These are phyloP conservation scores for Phoxinus dragarum DNA, from an alignment of 2,797 vertebrate genomes.

Conservation along the genomic window DNA sequence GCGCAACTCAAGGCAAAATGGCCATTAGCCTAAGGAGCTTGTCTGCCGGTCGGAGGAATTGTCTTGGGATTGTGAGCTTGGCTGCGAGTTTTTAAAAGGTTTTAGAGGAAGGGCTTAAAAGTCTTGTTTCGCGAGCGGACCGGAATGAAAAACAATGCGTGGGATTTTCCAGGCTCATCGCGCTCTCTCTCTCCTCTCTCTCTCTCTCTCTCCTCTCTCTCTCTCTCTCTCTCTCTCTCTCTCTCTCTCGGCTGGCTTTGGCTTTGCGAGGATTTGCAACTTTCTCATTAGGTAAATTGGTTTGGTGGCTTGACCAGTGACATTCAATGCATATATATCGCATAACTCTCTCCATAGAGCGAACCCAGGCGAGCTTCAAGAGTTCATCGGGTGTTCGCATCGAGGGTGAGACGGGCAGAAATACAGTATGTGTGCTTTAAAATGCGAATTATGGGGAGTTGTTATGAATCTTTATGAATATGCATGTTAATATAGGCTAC, in stretches of 20 bases:
- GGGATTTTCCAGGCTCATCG: constrained; percentile 66
- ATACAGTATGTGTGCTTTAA: too few species aligned
- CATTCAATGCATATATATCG: neutral
- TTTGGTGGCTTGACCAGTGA: constrained; percentile 62
- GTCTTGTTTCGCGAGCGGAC: constrained; percentile 54
- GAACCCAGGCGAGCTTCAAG: neutral
- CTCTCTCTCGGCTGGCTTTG: constrained; percentile 47
- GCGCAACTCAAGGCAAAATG: constrained; percentile 43
- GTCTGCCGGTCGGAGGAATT: constrained; percentile 47
- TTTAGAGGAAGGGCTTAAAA: constrained; percentile 61
- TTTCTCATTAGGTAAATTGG: constrained; percentile 76
- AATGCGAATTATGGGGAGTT: too few species aligned
- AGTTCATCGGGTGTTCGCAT: neutral
- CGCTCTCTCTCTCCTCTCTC: constrained; percentile 16
- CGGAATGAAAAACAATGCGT: constrained; percentile 52
- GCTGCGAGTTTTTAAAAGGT: constrained; percentile 63
- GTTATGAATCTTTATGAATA: too few species aligned
- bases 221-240: constrained; percentile 29
- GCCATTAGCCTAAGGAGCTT: constrained; percentile 54
- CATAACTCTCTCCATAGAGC: neutral
- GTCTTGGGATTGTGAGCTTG: constrained; percentile 62
- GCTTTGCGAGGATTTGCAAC: constrained; percentile 69
- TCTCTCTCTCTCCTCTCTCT: constrained; percentile 28
- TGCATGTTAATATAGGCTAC: too few species aligned
- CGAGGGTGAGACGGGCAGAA: neutral